Base-by-base conservation (phyloP, 1,140 invertebrate species). In the Polypedilum vanderplanki region DNA sequence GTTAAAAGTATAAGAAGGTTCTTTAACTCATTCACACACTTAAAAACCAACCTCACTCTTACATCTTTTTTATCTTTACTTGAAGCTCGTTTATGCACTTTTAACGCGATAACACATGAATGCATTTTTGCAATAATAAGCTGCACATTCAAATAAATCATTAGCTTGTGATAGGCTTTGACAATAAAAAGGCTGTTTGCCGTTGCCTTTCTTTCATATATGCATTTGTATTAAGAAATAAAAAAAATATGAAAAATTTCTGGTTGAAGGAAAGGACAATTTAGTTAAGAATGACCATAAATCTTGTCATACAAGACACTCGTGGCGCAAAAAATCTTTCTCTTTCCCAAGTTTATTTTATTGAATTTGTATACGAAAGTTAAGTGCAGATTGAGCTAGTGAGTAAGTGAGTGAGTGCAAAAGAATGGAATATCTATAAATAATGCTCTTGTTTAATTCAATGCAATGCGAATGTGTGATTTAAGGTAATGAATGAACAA, bases 101-200 rank as follows among this genome's bases (percentile, higher is more conserved):
- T 57, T 57, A 57, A 57, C 46, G n/a, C 46, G 46, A 57, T 57
- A 57, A 57, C 46, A n/a, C 46, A 57, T 57, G 46, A 57, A 57
- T 57, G 46, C 46, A 57, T 57, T 57, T 57, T 18, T 20, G 65
- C 65, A 20, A 70, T 70, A 70, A 70, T 70, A 70, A 70, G 65
- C 18, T 57, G 46, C 65, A 70, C 20, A 70, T 70, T 70, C 65
- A 70, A 70, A 70, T 70, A 70, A 70, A 70, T 70, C 65, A 70
- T 70, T 70, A 70, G 65, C 65, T 22, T 70, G 17, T 70, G 65
- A 70, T 70, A 70, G 65, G 65, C 65, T 70, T 70, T 18, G 65
- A 70, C 65, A 70, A 70, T 70, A 70, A 70, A 33, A 70, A 70
- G 20, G 65, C 65, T 70, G 46, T 70, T 70, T 70, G 65, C 65